Evolutionary conservation across 2,888 invertebrate genomes (phyloP).

Genomic region (Poecilobothrus nobilitatus): DNA sequence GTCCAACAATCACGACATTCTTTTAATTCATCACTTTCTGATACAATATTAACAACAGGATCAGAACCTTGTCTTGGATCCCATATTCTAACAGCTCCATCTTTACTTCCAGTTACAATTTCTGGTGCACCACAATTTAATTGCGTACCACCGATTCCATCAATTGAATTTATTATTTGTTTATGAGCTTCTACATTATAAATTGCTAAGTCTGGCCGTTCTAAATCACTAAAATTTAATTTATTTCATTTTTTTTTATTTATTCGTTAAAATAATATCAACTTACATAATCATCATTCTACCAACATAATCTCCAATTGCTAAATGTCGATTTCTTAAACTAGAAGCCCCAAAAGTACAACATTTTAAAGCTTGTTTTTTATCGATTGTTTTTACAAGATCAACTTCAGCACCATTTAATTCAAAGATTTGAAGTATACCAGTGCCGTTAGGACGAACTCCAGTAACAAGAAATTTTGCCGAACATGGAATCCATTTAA

Average conservation of each 20-base stretch:
- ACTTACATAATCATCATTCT: constrained; percentile 71
- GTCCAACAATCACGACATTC: constrained; percentile 79
- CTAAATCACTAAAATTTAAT: constrained; percentile 60
- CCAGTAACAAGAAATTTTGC: constrained; percentile 88
- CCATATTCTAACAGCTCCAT: constrained; percentile 94
- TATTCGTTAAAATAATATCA: not conserved
- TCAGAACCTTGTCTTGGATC: constrained; percentile 81
- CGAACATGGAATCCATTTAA: constrained; percentile 93
- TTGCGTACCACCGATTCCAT: constrained; percentile 78
- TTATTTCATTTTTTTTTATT: not conserved
- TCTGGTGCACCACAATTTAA: constrained; percentile 87
- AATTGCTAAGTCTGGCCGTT: constrained; percentile 59
- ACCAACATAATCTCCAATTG: constrained; percentile 86
- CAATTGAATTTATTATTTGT: constrained; percentile 82
- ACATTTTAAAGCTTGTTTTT: constrained; percentile 82
- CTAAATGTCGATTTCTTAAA: constrained; percentile 68
- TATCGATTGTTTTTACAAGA: constrained; percentile 64
- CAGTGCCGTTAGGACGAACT: constrained; percentile 73
- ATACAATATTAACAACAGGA: constrained; percentile 75
- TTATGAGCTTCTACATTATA: constrained; percentile 73
- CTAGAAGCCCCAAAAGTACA: constrained; percentile 86
- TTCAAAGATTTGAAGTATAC: constrained; percentile 74
- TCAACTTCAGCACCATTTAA: constrained; percentile 64
- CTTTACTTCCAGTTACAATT: constrained; percentile 86
- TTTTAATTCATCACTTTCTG: constrained; percentile 52